Evolutionary conservation across 1,140 invertebrate species (phyloP), one percentile per base, ranked within the genome.

Genomic region (Drosophila lini): DNA sequence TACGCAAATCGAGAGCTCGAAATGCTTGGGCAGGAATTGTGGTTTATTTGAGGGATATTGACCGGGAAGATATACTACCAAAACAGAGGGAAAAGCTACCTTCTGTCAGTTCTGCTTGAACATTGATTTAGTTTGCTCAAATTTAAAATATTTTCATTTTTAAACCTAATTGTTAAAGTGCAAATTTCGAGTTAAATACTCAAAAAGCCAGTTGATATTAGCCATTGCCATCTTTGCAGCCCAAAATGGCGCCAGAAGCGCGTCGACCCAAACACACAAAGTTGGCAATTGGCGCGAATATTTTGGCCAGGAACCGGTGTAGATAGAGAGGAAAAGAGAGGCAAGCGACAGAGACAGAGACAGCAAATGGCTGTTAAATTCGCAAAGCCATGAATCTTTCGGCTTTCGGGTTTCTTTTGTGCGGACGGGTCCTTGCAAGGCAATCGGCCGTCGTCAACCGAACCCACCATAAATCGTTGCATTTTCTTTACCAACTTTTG

Each of bases 391-490:
- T 77, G 74, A 77, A 77, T 77, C 74, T 77, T 52, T 77, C 34
- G 56, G 55, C 19, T 38, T 55, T 41, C 32, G 42, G 73, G 47
- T 56, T 63, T 63, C 71, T 44, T 75, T 75, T 75, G 73, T 74
- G 41, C 36, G 42, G 34, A n/a, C 28, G 41, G 67, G 70, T 74
- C 38, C 68, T 74, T 62, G 71, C 59, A 76, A 76, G 74, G 61
- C 74, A 75, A 76, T 50, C 62, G 55, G 38, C 45, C 73, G 28
- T 42, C 70, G 71, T 44, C 73, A 52, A 44, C 36, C 52, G 45
- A 59, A 55, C 73, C 53, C 74, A 68, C 74, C 75, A 77, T 77
- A 77, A 77, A 77, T 77, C 74, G 74, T 69, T 77, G 74, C 63
- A 77, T 77, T 77, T 69, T 77, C 57, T 59, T 69, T 57, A 77